Conservation (phyloP, 2,888 invertebrate genomes). For the Balanococcus diminutus region DNA sequence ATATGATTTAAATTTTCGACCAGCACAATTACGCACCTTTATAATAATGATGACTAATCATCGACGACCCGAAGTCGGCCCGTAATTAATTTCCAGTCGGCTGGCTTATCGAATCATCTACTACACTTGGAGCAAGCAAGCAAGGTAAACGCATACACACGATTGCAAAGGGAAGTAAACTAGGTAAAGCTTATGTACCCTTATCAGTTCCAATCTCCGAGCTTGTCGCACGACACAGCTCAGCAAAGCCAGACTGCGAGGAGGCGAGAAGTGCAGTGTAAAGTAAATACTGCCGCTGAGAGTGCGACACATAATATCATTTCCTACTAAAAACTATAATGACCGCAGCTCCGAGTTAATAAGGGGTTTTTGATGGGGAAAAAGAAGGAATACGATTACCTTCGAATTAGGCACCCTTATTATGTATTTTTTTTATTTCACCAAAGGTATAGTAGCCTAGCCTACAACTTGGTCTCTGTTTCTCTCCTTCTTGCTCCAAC, state of each 20-base stretch:
- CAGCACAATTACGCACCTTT: not conserved
- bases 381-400: not conserved
- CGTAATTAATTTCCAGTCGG: conserved; percentile 14
- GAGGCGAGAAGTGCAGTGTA: not conserved
- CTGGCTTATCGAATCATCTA: conserved; percentile 7
- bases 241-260: not conserved
- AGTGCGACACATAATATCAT: not conserved
- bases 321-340: not conserved
- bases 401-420: not conserved
- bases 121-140: not conserved
- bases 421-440: not conserved
- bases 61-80: not conserved
- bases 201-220: not conserved
- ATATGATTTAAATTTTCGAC: not conserved
- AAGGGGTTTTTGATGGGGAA: no score
- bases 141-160: not conserved
- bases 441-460: not conserved
- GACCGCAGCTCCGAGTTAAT: not conserved
- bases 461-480: not conserved
- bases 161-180: not conserved
- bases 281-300: not conserved
- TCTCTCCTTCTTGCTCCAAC: not conserved
- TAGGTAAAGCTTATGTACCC: not conserved
- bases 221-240: not conserved
- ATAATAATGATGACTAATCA: conserved; percentile 3